Evolutionary conservation across 2,888 invertebrate species (phyloP).

Genomic region (Euproctis similis): DNA sequence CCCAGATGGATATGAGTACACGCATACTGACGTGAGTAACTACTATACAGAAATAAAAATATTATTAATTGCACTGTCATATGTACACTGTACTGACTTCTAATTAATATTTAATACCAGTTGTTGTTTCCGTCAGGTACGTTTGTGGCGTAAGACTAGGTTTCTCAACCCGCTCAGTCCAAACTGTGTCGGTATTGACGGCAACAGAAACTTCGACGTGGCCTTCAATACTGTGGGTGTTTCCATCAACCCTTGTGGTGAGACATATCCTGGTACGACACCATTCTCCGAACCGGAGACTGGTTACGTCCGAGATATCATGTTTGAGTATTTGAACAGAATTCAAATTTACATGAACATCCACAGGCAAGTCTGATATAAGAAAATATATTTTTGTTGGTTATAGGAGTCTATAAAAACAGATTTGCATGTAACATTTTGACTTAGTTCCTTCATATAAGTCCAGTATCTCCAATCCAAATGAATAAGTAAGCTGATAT

Average conservation of each 20-base stretch:
- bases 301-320: conserved; percentile 68
- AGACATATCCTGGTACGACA: conserved; percentile 74
- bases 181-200: conserved; percentile 79
- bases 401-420: too few relatives aligned
- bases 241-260: conserved; percentile 65
- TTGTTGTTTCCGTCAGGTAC: conserved; percentile 47
- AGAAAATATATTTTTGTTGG: too few relatives aligned
- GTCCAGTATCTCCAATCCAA: too few relatives aligned
- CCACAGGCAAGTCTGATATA: too few relatives aligned
- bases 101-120: too few relatives aligned
- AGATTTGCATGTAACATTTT: too few relatives aligned
- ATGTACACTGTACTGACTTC: background rate
- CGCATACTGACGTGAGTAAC: conserved; percentile 72
- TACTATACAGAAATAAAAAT: background rate
- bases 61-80: too few relatives aligned
- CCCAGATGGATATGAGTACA: conserved; percentile 83
- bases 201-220: conserved; percentile 81
- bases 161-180: conserved; percentile 31
- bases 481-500: too few relatives aligned
- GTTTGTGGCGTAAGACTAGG: conserved; percentile 81
- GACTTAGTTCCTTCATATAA: too few relatives aligned
- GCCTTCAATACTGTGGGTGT: conserved; percentile 76
- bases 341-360: conserved; percentile 80
- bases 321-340: conserved; percentile 53
- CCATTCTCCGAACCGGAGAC: conserved; percentile 81